Evolutionary conservation across 2,113 vertebrate species (phyloP).

Genomic region (Lutjanus erythropterus): DNA sequence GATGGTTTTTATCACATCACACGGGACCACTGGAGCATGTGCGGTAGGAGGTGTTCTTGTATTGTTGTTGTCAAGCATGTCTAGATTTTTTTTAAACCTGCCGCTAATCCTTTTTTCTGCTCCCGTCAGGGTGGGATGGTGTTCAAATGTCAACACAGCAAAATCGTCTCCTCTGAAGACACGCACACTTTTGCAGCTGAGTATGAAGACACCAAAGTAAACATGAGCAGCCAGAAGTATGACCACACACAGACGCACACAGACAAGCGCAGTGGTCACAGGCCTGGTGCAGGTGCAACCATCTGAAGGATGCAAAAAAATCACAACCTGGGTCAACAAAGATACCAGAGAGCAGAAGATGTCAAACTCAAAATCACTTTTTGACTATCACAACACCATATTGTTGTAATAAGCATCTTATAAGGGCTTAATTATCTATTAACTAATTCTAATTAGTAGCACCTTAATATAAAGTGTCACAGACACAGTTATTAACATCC

Average conservation of each 20-base stretch:
- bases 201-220: conserved; percentile 53
- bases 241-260: conserved; percentile 20
- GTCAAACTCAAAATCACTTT: neutral
- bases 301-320: neutral
- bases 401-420: too few relatives aligned
- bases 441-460: too few relatives aligned
- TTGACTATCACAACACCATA: neutral
- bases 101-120: conserved; percentile 68
- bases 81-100: conserved; percentile 54
- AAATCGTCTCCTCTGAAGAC: conserved; percentile 47
- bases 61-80: conserved; percentile 75
- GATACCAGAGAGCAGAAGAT: neutral
- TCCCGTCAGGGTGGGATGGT: conserved; percentile 40
- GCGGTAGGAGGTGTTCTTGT: conserved; percentile 60
- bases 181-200: conserved; percentile 39
- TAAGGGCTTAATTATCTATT: too few relatives aligned
- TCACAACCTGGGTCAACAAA: neutral
- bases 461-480: too few relatives aligned
- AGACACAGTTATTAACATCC: too few relatives aligned
- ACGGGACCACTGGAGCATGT: conserved; percentile 64
- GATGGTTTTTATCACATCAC: conserved; percentile 72
- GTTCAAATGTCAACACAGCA: conserved; percentile 58
- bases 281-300: neutral
- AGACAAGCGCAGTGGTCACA: neutral
- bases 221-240: conserved; percentile 27